phyloP scores from a whole-genome alignment of 2,888 invertebrate genomes.

The Sepiola atlantica region DNA sequence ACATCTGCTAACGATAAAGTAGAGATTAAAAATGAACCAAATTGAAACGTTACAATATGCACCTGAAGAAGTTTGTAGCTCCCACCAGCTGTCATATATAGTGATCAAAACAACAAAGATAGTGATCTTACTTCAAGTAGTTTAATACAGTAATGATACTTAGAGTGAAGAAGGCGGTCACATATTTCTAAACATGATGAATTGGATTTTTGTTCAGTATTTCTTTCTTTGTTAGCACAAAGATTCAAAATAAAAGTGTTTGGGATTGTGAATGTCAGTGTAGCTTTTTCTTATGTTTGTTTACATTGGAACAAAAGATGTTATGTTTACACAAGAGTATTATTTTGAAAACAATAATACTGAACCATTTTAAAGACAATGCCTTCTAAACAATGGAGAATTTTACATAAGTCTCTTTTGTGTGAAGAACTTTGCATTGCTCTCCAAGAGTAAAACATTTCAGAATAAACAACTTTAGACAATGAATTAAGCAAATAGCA shows the following conservation, averaged over 20 bases:
- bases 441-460: slow-evolving; percentile 6
- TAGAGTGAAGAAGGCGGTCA: background rate
- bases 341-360: slow-evolving; percentile 32
- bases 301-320: slow-evolving; percentile 22
- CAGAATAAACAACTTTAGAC: slow-evolving; percentile 32
- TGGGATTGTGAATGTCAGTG: background rate
- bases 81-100: background rate
- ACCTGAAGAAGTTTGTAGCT: background rate
- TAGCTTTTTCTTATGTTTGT: background rate
- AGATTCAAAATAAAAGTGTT: slow-evolving; percentile 1
- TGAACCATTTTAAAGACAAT: background rate
- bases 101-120: background rate
- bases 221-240: background rate
- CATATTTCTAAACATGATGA: background rate
- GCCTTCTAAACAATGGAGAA: background rate
- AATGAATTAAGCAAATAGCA: slow-evolving; percentile 1
- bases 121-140: background rate
- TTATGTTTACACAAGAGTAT: background rate
- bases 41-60: too few species aligned
- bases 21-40: too few species aligned
- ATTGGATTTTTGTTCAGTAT: background rate
- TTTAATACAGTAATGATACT: background rate
- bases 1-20: too few species aligned
- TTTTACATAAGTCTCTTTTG: slow-evolving; percentile 32
- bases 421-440: background rate